A percentile compares a stretch with the other conserved stretches of the same genome.
Evolutionary conservation across 30 jellyfish, hydroid and myxozoan species (phyloP).

Genomic region (Pseudorhiza aurosa): DNA sequence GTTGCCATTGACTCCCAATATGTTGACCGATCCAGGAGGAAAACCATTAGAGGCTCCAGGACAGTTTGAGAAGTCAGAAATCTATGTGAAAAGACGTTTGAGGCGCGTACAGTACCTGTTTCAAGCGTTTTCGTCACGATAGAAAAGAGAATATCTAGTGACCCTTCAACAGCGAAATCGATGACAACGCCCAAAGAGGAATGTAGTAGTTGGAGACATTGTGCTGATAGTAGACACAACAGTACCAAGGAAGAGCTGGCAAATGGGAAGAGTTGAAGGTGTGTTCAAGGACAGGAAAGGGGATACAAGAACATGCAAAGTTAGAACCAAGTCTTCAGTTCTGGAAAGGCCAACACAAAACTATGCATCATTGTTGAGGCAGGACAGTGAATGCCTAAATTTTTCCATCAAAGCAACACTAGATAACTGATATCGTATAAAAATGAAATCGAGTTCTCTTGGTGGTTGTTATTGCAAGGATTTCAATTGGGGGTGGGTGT

Average conservation of each 20-base stretch:
- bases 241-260: too few relatives aligned
- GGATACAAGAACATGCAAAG: not conserved
- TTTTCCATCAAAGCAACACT: not conserved
- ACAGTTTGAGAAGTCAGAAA: conserved; percentile 19
- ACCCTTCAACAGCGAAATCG: conserved; percentile 17
- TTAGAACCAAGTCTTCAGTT: conserved; percentile 11
- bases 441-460: not conserved
- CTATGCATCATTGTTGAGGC: conserved; percentile 3
- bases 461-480: not conserved
- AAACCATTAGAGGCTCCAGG: conserved; percentile 2
- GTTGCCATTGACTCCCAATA: conserved; percentile 27
- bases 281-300: not conserved
- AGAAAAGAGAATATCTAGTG: conserved; percentile 31
- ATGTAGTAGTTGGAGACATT: conserved; percentile 27
- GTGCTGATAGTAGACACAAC: conserved; percentile 24
- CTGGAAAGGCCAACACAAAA: too few relatives aligned
- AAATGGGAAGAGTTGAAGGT: conserved; percentile 5
- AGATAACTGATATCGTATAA: not conserved
- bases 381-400: conserved; percentile 1
- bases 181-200: conserved; percentile 26
- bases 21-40: conserved; percentile 6
- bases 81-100: conserved; percentile 31
- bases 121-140: conserved; percentile 42
- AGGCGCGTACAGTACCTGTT: conserved; percentile 24
- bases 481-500: not conserved